Percentiles rank a stretch among this genome's conserved stretches.
phyloP scores from a whole-genome alignment of 2,797 vertebrate species.

The Sebastes aleutianus region DNA sequence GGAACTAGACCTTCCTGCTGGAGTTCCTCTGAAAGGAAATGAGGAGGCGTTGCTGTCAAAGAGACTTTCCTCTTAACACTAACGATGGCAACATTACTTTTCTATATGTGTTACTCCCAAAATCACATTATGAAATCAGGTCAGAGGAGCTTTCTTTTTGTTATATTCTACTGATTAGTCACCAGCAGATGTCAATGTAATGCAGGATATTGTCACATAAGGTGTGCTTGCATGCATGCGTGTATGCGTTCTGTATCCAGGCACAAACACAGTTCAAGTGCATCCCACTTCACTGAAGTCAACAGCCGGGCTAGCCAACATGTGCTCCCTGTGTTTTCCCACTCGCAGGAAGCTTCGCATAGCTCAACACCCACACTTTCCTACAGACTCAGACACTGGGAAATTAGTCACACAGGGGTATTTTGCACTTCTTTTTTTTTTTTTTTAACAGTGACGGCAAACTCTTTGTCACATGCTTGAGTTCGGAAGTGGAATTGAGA shows the following conservation, averaged over 20 bases:
- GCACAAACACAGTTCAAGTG: slow-evolving; percentile 26
- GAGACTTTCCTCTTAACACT: background rate
- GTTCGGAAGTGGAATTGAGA: slow-evolving; percentile 12
- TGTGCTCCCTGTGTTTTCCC: slow-evolving; percentile 68
- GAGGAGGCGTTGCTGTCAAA: slow-evolving; percentile 21
- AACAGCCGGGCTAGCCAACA: slow-evolving; percentile 53
- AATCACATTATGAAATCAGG: background rate
- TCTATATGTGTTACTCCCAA: background rate
- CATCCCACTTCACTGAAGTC: slow-evolving; percentile 52
- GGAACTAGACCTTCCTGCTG: slow-evolving; percentile 50
- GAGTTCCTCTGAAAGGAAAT: slow-evolving; percentile 39
- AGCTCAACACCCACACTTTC: slow-evolving; percentile 71
- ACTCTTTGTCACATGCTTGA: slow-evolving; percentile 38
- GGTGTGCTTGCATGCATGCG: background rate
- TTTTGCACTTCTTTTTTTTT: slow-evolving; percentile 35
- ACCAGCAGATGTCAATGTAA: slow-evolving; percentile 71
- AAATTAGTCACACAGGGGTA: slow-evolving; percentile 55
- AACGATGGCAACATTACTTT: background rate
- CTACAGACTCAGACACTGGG: slow-evolving; percentile 51
- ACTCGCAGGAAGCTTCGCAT: slow-evolving; percentile 69
- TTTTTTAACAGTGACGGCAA: slow-evolving; percentile 32
- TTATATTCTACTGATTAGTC: background rate
- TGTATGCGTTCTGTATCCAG: slow-evolving; percentile 1
- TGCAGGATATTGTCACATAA: slow-evolving; percentile 36
- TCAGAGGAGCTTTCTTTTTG: background rate